Percentiles rank a stretch among this genome's conserved stretches.
Evolutionary conservation across 2,888 invertebrate species (phyloP).

Genomic region (Elgonia sp.): DNA sequence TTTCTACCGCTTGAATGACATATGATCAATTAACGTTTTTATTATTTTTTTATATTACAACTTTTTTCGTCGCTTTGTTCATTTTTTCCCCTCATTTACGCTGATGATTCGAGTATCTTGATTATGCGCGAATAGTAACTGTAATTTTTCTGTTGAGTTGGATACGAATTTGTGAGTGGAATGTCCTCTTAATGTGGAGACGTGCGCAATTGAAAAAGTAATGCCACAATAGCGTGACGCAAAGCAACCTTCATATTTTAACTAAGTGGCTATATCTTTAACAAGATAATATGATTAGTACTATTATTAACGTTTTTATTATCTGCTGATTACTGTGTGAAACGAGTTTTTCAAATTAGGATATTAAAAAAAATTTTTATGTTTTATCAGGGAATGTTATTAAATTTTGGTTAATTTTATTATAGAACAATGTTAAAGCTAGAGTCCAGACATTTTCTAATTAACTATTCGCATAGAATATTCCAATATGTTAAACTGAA

Average conservation of each 20-base stretch:
- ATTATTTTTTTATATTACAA: too few relatives aligned
- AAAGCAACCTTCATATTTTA: conserved; percentile 37
- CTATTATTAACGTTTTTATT: conserved; percentile 30
- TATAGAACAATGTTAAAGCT: too few relatives aligned
- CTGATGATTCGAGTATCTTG: neutral
- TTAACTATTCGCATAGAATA: too few relatives aligned
- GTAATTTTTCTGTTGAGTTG: conserved; percentile 14
- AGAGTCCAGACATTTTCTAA: too few relatives aligned
- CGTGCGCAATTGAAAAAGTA: conserved; percentile 33
- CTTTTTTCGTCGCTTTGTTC: neutral
- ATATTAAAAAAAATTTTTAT: too few relatives aligned
- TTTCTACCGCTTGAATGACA: neutral
- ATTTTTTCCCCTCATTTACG: neutral
- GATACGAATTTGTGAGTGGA: conserved; percentile 31
- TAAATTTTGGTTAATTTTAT: too few relatives aligned
- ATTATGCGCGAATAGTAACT: conserved; percentile 1
- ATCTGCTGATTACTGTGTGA: neutral
- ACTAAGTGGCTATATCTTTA: conserved; percentile 35
- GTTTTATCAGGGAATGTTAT: too few relatives aligned
- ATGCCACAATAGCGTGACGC: conserved; percentile 51
- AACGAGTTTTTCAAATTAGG: too few relatives aligned
- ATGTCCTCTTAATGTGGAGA: conserved; percentile 38
- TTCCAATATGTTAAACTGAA: too few relatives aligned
- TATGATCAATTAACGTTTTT: too few relatives aligned
- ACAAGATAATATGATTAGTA: conserved; percentile 43